phyloP scores from a whole-genome alignment of 1,140 invertebrate genomes.

The Triops cancriformis region DNA sequence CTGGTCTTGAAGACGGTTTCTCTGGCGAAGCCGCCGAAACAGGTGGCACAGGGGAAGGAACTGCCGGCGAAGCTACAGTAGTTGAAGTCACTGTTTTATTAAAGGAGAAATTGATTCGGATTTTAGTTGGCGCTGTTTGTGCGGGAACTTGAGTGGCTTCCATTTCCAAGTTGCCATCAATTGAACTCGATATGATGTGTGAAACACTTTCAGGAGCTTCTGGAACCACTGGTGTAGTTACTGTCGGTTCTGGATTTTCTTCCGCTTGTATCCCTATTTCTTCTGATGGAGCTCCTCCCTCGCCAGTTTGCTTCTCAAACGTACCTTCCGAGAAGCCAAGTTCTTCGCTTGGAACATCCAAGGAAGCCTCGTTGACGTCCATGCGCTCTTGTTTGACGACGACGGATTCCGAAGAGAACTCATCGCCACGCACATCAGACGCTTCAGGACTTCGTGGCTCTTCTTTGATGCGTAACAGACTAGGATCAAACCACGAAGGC shows the following conservation, averaged over 20 bases:
- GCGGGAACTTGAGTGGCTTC: constrained; percentile 43
- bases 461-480: constrained; percentile 15
- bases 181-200: constrained; percentile 52
- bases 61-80: neutral
- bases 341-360: neutral
- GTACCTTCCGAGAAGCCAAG: neutral
- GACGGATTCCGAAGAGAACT: constrained; percentile 25
- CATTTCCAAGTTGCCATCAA: constrained; percentile 61
- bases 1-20: constrained; percentile 27
- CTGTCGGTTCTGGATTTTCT: constrained; percentile 50
- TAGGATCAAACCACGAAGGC: neutral
- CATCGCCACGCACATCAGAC: neutral
- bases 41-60: constrained; percentile 52
- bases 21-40: constrained; percentile 41
- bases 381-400: constrained; percentile 20
- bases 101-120: constrained; percentile 56
- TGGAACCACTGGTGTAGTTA: constrained; percentile 37
- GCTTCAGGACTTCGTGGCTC: constrained; percentile 22
- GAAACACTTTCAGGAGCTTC: constrained; percentile 48
- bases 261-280: constrained; percentile 30
- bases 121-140: constrained; percentile 44
- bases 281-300: constrained; percentile 31
- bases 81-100: constrained; percentile 11
- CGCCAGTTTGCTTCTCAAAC: neutral
- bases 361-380: neutral